Conservation (phyloP, 2,888 invertebrate species). For the Pseudoips prasinana region DNA sequence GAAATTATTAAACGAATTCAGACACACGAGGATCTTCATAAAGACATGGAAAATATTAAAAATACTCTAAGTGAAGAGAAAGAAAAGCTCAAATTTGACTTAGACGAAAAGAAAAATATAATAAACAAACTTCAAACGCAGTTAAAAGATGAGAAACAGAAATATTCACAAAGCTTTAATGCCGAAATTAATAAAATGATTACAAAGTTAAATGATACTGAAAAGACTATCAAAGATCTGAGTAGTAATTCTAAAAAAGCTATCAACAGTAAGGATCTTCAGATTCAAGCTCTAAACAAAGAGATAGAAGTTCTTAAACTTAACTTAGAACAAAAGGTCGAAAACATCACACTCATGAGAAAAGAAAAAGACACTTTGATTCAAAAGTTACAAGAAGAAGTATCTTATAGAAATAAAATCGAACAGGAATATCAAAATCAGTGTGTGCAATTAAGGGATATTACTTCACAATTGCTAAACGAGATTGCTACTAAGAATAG, state of each 20-base stretch:
- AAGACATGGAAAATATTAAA: slow-evolving; percentile 44
- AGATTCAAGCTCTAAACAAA: slow-evolving; percentile 27
- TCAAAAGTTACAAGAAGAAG: slow-evolving; percentile 36
- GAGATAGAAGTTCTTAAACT: slow-evolving; percentile 37
- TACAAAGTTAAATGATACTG: slow-evolving; percentile 40
- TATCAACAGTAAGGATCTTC: slow-evolving; percentile 36
- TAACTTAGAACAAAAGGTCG: slow-evolving; percentile 24
- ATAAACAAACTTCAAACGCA: slow-evolving; percentile 51
- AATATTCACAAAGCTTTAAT: slow-evolving; percentile 30
- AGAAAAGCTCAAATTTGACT: slow-evolving; percentile 39
- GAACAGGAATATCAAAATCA: slow-evolving; percentile 45
- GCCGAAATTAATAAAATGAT: slow-evolving; percentile 40
- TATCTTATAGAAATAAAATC: slow-evolving; percentile 32
- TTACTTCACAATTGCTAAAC: slow-evolving; percentile 30
- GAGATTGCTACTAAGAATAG: slow-evolving; percentile 34
- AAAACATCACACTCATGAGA: slow-evolving; percentile 24
- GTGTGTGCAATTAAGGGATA: slow-evolving; percentile 30
- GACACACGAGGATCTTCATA: slow-evolving; percentile 39
- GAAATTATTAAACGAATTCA: slow-evolving; percentile 44
- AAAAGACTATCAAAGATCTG: slow-evolving; percentile 38
- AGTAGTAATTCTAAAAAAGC: slow-evolving; percentile 38
- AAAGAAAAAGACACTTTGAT: slow-evolving; percentile 35
- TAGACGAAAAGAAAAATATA: slow-evolving; percentile 52
- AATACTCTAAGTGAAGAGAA: slow-evolving; percentile 42
- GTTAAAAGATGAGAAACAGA: slow-evolving; percentile 40